Conservation (phyloP, 1,140 invertebrate genomes). For the Drosophila sechellia region DNA sequence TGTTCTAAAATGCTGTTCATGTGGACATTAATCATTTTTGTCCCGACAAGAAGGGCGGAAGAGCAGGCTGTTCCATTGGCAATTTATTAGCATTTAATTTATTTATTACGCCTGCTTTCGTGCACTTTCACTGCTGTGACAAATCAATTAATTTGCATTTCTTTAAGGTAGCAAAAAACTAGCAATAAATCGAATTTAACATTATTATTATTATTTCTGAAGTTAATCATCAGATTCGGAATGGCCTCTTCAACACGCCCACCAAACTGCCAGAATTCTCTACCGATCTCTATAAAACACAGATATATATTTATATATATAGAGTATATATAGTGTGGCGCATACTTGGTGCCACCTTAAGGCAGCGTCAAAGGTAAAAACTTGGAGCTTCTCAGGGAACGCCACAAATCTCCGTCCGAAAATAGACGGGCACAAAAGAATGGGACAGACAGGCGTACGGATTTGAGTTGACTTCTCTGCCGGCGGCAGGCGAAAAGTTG, state of each 20-base stretch:
- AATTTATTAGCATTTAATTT: constrained; percentile 76
- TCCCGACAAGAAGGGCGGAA: constrained; percentile 21
- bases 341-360: constrained; percentile 68
- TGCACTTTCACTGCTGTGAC: constrained; percentile 10
- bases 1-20: constrained; percentile 32
- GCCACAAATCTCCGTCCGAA: constrained; percentile 74
- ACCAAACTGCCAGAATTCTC: constrained; percentile 47
- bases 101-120: constrained; percentile 45
- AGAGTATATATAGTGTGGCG: not conserved
- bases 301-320: constrained; percentile 33
- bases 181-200: not conserved
- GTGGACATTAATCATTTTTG: constrained; percentile 68
- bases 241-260: constrained; percentile 20
- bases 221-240: constrained; percentile 25
- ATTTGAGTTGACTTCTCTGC: constrained; percentile 63
- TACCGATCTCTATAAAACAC: constrained; percentile 35
- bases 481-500: constrained; percentile 45
- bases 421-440: constrained; percentile 64
- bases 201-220: no score
- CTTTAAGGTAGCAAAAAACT: not conserved
- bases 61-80: constrained; percentile 32
- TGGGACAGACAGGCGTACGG: constrained; percentile 21
- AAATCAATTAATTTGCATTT: constrained; percentile 41
- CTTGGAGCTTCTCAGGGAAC: constrained; percentile 49
- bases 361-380: constrained; percentile 79